Evolutionary conservation across 2,888 invertebrate genomes (phyloP), one percentile per base, ranked within the genome.

Genomic region (Phanerotoma sp.): DNA sequence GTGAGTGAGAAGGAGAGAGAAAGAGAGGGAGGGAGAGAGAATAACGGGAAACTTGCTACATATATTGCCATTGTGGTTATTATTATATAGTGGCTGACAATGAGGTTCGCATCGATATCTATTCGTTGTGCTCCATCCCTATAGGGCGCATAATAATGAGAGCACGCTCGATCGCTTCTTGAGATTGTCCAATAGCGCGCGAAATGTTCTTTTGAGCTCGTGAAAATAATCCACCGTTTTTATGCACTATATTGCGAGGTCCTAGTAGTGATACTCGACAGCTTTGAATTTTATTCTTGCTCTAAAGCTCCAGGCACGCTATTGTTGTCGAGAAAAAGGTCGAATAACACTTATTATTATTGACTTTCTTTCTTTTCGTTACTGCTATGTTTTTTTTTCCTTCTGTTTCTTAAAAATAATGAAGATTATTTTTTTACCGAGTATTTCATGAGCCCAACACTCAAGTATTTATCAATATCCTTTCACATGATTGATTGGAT

Each of bases 171-270:
- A 16, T 5, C n/a, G 35, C 21, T 46, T n/a, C 33, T 35, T 13
- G 20, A 48, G 18, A 48, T 48, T 15, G 38, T 48, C 38, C 28
- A 48, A 48, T 48, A 35, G 38, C 38, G 48, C 38, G 13, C 38
- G 22, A 48, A 38, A 22, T n/a, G 6, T 11, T 48, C 25, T 32
- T 45, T 45, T 32, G 3, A 11, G 30, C 45, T 38, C 38, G 20
- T 18, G 18, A 20, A 38, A 18, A 38, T 18, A 38, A 18, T 11
- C 10, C 38, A 11, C 11, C 18, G 16, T 38, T 13, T 35, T 15
- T 35, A 16, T 13, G 16, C 16, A 35, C 35, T 15, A 35, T 7
- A 35, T 35, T 35, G 10, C 16, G 16, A 16, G 13, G 13, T 18
- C 11, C 11, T 38, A 38, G 7, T 18, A 18, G 15, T 35, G 15